Evolutionary conservation across 2,888 invertebrate genomes (phyloP).

Genomic region (Agrenia bidenticulata): DNA sequence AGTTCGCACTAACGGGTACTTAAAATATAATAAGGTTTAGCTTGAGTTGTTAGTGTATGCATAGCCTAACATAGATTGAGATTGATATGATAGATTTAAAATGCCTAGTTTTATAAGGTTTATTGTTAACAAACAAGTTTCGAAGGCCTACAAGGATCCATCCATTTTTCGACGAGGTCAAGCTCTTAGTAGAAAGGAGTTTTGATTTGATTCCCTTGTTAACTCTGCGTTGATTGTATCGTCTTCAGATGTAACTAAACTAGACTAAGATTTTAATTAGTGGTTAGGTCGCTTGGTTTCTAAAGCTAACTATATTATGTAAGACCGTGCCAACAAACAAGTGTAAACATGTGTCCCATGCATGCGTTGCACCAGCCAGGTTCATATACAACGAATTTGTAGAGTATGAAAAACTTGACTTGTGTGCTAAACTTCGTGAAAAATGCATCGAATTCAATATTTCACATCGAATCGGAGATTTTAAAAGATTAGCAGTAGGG

Average conservation of each 20-base stretch:
- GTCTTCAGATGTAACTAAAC: background rate
- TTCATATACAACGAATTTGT: conserved; percentile 43
- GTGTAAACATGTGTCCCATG: background rate
- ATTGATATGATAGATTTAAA: no score
- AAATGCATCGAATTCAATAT: no score
- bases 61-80: no score
- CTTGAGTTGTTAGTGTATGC: no score
- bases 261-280: background rate
- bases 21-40: no score
- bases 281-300: background rate
- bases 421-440: background rate
- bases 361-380: conserved; percentile 41
- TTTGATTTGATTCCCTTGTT: background rate
- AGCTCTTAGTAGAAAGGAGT: background rate
- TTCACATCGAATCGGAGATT: no score
- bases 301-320: background rate
- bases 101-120: no score
- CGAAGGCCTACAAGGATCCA: conserved; percentile 47
- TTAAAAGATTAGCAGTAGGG: no score
- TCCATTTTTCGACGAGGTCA: conserved; percentile 34
- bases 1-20: background rate
- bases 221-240: background rate
- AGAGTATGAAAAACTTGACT: conserved; percentile 6
- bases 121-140: conserved; percentile 19
- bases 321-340: background rate